Conservation (phyloP, 1,140 invertebrate species). For the Drosophila auraria region DNA sequence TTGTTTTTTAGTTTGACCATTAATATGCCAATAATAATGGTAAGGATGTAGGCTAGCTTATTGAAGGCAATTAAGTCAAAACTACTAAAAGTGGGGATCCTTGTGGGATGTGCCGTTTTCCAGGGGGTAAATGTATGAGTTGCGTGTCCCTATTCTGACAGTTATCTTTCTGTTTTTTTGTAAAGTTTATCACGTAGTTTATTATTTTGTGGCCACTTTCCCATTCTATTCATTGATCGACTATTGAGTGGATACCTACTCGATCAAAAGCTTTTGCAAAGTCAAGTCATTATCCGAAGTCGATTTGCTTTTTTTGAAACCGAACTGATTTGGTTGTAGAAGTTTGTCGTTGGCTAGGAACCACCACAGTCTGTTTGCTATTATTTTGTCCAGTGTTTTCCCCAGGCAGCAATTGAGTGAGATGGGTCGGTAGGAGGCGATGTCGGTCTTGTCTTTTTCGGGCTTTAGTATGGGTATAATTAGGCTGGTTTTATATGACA, state of each 20-base stretch:
- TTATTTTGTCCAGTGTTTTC: conserved; percentile 9
- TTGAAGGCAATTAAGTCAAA: conserved; percentile 6
- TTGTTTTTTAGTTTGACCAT: neutral
- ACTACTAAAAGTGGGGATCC: neutral
- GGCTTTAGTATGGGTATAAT: neutral
- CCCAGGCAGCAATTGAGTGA: neutral
- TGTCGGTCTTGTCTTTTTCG: neutral
- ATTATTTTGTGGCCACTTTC: conserved; percentile 7
- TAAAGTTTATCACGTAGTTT: neutral
- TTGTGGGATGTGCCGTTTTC: neutral
- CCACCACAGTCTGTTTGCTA: conserved; percentile 8
- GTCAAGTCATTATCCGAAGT: conserved; percentile 5
- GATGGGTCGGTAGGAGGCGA: conserved; percentile 5
- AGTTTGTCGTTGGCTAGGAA: conserved; percentile 3
- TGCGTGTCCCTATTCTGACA: conserved; percentile 8
- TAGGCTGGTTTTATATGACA: conserved; percentile 4
- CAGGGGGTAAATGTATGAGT: neutral
- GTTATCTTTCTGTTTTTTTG: conserved; percentile 5
- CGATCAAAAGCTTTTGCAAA: conserved; percentile 4
- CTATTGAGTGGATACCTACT: conserved; percentile 6
- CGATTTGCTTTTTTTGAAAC: conserved; percentile 7
- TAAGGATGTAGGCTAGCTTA: conserved; percentile 4
- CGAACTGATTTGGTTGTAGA: conserved; percentile 4
- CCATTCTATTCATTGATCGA: neutral
- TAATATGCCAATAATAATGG: neutral